Evolutionary conservation across 2,113 vertebrate species (phyloP).

Genomic region (Gorsachius goisagi): DNA sequence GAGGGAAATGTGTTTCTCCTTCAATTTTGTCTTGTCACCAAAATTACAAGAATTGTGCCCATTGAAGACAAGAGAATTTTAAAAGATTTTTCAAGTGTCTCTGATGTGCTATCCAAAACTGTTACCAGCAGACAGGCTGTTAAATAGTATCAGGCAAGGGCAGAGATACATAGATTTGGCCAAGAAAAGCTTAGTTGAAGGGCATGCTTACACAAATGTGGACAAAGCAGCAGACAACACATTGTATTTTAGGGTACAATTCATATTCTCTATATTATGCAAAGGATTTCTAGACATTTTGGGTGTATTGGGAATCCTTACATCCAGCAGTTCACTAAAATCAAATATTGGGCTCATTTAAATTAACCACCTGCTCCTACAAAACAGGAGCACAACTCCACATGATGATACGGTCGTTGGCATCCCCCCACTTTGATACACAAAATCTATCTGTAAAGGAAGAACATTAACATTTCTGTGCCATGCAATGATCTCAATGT

Average conservation of each 20-base stretch:
- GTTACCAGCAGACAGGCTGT: background rate
- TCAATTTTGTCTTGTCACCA: background rate
- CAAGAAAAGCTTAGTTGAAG: background rate
- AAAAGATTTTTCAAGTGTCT: background rate
- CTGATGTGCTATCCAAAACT: background rate
- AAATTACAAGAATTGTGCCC: background rate
- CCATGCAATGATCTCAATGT: background rate
- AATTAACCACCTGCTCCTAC: background rate
- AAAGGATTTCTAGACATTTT: background rate
- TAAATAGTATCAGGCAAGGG: background rate
- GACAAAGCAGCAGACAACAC: background rate
- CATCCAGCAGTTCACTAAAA: background rate
- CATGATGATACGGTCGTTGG: fast-evolving
- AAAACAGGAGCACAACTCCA: background rate
- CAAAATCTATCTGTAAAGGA: background rate
- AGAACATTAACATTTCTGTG: background rate
- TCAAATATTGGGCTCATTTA: background rate
- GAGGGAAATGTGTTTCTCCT: background rate
- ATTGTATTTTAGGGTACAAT: background rate
- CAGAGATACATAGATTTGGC: background rate
- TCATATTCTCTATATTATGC: background rate
- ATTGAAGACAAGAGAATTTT: background rate
- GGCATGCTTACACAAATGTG: background rate
- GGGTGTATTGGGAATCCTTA: background rate
- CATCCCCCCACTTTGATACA: background rate